Evolutionary conservation across 2,797 vertebrate species (phyloP), one percentile per base, ranked within the genome.

Genomic region (Coranthus polyacanthus): DNA sequence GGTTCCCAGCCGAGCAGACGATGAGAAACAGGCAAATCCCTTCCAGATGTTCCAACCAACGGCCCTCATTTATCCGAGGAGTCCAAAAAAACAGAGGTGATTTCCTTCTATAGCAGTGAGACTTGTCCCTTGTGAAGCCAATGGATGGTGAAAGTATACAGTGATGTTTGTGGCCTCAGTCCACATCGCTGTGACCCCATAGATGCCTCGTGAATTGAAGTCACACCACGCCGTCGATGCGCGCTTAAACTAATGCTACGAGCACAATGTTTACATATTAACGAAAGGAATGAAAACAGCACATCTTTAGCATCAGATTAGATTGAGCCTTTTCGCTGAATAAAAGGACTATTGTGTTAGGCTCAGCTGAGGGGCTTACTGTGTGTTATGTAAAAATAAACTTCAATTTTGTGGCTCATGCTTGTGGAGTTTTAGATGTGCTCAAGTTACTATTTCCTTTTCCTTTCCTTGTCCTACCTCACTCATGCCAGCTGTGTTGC

Each of bases 1-100:
- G 36, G 76, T 83, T 89, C 84, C 77, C 65, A 85, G 87, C 64
- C 55, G 10, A 78, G 66, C 62, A 83, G 76, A 77, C 64, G 83
- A 87, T 89, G 86, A 91, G 88, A 89, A 92, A 87, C 80, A 75
- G 46, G 55, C 55, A 86, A 90, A 92, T 89, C 67, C 44, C 54
- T 89, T 89, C 91, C 91, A 92, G 90, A 92, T 92, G 91, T 89
- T 85, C 37, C 57, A 13, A 50, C 82, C 64, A 57, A 46, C 38
- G 71, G 72, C 51, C 38, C 71, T 66, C 60, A 70, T 80, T 87
- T 81, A 83, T 77, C 63, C 0, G 6, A 49, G 49, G 32, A 65
- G 52, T 63, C 73, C 11, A 41, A 53, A 71, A 77, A 75, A 81
- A 51, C 59, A 26, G 22, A 61, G 21, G 26, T 49, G 54, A 71